Evolutionary conservation across 2,113 vertebrate genomes (phyloP).

Genomic region (Pampusana beccarii): DNA sequence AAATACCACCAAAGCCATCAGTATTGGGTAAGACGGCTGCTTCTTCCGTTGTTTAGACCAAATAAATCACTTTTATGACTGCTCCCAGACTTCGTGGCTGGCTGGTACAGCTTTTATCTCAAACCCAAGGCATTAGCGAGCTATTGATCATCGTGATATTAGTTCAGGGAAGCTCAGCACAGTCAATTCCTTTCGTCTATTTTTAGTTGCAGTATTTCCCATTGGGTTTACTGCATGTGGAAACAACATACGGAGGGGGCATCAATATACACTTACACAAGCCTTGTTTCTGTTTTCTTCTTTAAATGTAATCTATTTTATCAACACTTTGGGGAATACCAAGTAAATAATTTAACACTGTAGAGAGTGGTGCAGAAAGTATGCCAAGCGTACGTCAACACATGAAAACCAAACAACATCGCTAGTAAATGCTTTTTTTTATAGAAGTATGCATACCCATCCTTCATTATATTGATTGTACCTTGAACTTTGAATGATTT

Average conservation of each 20-base stretch:
- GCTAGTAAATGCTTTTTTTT: not conserved
- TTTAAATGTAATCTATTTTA: not conserved
- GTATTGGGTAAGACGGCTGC: not conserved
- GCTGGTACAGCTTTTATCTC: constrained; percentile 17
- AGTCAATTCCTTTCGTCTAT: constrained; percentile 26
- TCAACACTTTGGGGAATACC: not conserved
- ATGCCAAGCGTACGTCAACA: not conserved
- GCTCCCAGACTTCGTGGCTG: not conserved
- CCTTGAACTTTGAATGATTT: not conserved
- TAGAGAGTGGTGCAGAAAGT: not conserved
- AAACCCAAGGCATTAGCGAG: not conserved
- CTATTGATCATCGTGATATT: not conserved
- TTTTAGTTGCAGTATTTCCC: constrained; percentile 32
- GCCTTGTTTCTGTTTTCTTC: not conserved
- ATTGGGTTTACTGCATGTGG: not conserved
- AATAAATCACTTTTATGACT: not conserved
- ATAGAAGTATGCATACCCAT: not conserved
- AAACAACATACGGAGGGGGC: not conserved
- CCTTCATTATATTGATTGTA: not conserved
- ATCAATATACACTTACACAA: not conserved
- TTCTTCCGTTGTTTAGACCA: not conserved
- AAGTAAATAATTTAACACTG: not conserved
- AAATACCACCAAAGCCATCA: not conserved
- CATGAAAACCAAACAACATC: not conserved
- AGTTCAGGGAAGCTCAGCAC: not conserved